A percentile compares a stretch with the other conserved stretches of the same genome.
Evolutionary conservation across 2,888 invertebrate species (phyloP).

Genomic region (Atethmia centrago): DNA sequence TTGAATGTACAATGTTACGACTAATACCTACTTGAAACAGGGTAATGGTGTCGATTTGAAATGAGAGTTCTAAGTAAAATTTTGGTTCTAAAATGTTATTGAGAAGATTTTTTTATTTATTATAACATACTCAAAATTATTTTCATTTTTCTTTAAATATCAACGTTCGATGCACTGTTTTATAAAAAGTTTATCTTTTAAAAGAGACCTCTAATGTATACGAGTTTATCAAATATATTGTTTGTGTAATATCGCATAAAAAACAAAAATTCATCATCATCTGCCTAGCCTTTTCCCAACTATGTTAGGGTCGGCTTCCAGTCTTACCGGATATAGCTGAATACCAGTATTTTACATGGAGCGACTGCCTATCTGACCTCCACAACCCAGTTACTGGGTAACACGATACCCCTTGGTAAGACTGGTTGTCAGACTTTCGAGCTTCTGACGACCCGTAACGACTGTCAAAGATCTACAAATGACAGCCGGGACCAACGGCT

Average conservation of each 20-base stretch:
- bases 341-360: too few species aligned
- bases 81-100: not conserved
- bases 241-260: not conserved
- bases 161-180: not conserved
- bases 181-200: not conserved
- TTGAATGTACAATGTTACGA: conserved; percentile 24
- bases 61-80: not conserved
- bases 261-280: not conserved
- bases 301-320: too few species aligned
- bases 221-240: too few species aligned
- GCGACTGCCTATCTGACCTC: too few species aligned
- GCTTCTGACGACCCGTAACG: too few species aligned
- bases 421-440: too few species aligned
- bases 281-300: too few species aligned
- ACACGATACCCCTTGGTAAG: too few species aligned
- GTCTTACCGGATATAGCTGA: too few species aligned
- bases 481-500: too few species aligned
- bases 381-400: too few species aligned
- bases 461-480: too few species aligned
- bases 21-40: conserved; percentile 10
- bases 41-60: not conserved
- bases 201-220: not conserved
- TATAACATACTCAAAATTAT: not conserved
- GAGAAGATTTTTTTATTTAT: not conserved
- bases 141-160: not conserved